Evolutionary conservation across 2,888 invertebrate genomes (phyloP), one percentile per base, ranked within the genome.

Genomic region (Mythimna albipuncta): DNA sequence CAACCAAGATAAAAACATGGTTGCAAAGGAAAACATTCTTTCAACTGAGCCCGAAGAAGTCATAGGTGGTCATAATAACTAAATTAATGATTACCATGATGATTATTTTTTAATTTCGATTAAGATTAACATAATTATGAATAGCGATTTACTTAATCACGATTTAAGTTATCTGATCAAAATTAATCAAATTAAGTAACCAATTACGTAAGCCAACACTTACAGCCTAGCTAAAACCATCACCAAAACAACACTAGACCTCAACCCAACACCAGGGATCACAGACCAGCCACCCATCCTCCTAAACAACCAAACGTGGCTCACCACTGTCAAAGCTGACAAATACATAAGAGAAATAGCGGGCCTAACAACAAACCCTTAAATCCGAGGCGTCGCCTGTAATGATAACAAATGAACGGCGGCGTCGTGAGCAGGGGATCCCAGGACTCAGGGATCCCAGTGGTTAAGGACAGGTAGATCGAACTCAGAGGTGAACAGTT

Each of bases 351-450:
- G 81, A 81, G 75, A 75, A 83, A 81, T 81, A 67, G 83, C 62
- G 66, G 65, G 83, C 63, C 75, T 75, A 67, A 58, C 74, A 69
- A 72, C 82, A 57, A 71, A 75, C 75, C 80, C 83, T 81, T 81
- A 79, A 73, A 73, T 75, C 80, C 76, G 66, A 59, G 85, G 72
- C 73, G 82, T 77, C 80, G 69, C 66, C 62, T 47, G 86, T 90
- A 91, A 91, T 88, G 90, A 90, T 90, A 90, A 91, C 89, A 88
- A 90, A 91, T 89, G 90, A 87, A 84, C 82, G 88, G 77, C 76
- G 82, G 77, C 76, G 82, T 80, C 79, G 83, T 81, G 75, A 83
- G 83, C 75, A 77, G 69, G 75, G 86, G 79, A 72, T 83, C 81
- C 64, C 84, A 79, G 86, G 84, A 79, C 74, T 81, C 77, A 69